A percentile compares a stretch with the other conserved stretches of the same genome.
Conservation (phyloP, 1,140 invertebrate species). For the Zaprionus taronus region DNA sequence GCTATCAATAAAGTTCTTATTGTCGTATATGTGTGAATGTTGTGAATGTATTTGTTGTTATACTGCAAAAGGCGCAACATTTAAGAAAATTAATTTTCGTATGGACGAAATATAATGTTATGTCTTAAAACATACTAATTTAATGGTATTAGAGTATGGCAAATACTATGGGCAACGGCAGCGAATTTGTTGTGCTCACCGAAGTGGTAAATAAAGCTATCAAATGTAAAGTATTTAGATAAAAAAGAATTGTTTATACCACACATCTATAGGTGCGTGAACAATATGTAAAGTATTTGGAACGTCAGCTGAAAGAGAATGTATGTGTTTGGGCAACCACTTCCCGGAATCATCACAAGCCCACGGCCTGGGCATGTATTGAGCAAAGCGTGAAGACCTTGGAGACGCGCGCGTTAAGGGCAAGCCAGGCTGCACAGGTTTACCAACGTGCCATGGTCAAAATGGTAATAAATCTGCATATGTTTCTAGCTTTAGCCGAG, state of each 20-base stretch:
- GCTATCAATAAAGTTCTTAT: neutral
- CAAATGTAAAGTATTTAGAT: neutral
- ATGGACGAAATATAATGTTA: neutral
- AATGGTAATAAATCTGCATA: conserved; percentile 43
- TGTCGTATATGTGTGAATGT: conserved; percentile 2
- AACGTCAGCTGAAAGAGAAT: conserved; percentile 75
- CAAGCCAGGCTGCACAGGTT: conserved; percentile 65
- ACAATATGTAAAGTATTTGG: conserved; percentile 71
- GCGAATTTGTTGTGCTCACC: conserved; percentile 64
- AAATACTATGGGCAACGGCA: conserved; percentile 14
- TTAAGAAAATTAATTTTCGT: conserved; percentile 32
- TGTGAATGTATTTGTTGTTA: conserved; percentile 23
- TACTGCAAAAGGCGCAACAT: conserved; percentile 35
- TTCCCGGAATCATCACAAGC: conserved; percentile 66
- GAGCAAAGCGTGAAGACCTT: conserved; percentile 50
- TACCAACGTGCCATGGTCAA: conserved; percentile 80
- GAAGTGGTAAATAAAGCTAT: conserved; percentile 57
- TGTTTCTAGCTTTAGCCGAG: neutral
- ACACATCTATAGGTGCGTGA: conserved; percentile 62
- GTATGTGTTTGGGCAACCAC: conserved; percentile 58
- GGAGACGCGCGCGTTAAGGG: conserved; percentile 64
- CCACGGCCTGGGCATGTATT: conserved; percentile 64
- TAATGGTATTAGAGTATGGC: conserved; percentile 29
- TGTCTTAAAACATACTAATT: conserved; percentile 13
- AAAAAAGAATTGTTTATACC: conserved; percentile 6